Base-by-base conservation (phyloP, 2,113 vertebrate species). In the Serinus canaria region DNA sequence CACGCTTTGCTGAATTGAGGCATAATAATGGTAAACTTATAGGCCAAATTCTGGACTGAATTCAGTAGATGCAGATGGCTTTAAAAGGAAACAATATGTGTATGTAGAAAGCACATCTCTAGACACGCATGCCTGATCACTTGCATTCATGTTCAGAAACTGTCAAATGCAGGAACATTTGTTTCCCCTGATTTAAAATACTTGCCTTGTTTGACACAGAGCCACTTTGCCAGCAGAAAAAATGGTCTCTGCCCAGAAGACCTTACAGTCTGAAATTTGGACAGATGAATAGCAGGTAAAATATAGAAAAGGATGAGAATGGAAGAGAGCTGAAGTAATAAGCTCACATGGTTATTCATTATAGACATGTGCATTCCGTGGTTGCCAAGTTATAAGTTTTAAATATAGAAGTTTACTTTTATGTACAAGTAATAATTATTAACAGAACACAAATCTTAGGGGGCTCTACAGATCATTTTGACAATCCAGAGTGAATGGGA, bases 401-500 rank as follows among this genome's bases (percentile, higher is more conserved):
- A 97, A 96, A 96, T 96, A 95, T 95, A 96, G 94, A 94, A 89
- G 73, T 84, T 93, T 92, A 95, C 94, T 97, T 96, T 96, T 96
- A 95, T 97, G 90, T 96, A 96, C 92, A 90, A 93, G 83, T 96
- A 96, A 97, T 96, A 94, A 97, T 97, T 95, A 96, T 96, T 94
- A 97, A 96, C 95, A 97, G 95, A 93, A 60, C 73, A 81, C 83
- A 96, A 94, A 94, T 96, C 93, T 93, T 93, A 72, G 62, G 53
- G 68, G 77, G 86, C 68, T 96, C 86, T 83, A 84, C 83, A 91
- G 86, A 95, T 93, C 92, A 94, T 93, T 95, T 75, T 92, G 95
- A 92, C 94, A 95, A 89, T 94, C 73, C 83, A 83, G 83, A 94
- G 68, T 17, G 41, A 90, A 95, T 94, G 92, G 87, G 93, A 95